Percentiles rank a stretch among this genome's conserved stretches.
phyloP scores from a whole-genome alignment of 2,797 vertebrate genomes.

The Chromis chromis region DNA sequence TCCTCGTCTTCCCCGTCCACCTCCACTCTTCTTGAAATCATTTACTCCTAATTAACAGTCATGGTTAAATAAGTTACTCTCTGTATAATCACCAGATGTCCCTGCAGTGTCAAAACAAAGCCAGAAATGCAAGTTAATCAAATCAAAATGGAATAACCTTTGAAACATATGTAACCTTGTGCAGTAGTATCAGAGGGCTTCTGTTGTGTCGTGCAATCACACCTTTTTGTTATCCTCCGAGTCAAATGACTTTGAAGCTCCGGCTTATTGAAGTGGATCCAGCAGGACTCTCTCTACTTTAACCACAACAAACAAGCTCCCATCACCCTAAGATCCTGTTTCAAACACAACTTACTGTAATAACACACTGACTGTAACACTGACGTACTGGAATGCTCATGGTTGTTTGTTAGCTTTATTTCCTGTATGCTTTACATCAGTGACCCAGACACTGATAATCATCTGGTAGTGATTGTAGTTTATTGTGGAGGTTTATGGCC shows the following conservation, averaged over 20 bases:
- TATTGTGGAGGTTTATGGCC: no score
- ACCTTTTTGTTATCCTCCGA: background rate
- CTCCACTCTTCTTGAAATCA: background rate
- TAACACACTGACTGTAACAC: conserved; percentile 34
- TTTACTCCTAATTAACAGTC: background rate
- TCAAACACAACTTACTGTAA: conserved; percentile 29
- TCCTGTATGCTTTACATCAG: no score
- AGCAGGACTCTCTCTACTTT: background rate
- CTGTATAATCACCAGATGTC: background rate
- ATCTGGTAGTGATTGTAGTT: background rate
- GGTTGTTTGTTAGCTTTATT: background rate
- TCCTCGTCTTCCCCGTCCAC: background rate
- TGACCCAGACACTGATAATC: background rate
- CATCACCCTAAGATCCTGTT: conserved; percentile 25
- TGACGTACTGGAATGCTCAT: conserved; percentile 12
- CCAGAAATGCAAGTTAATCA: background rate
- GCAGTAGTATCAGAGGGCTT: no score
- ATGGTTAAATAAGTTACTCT: background rate
- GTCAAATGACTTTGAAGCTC: conserved; percentile 5
- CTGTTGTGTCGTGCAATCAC: no score
- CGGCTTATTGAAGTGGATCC: background rate
- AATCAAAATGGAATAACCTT: background rate
- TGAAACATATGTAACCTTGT: background rate
- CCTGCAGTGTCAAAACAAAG: background rate
- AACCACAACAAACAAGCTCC: conserved; percentile 14